These are phyloP conservation scores for Gymnobelideus leadbeateri DNA, from an alignment of 2,113 vertebrate species.

Conservation along the genomic window DNA sequence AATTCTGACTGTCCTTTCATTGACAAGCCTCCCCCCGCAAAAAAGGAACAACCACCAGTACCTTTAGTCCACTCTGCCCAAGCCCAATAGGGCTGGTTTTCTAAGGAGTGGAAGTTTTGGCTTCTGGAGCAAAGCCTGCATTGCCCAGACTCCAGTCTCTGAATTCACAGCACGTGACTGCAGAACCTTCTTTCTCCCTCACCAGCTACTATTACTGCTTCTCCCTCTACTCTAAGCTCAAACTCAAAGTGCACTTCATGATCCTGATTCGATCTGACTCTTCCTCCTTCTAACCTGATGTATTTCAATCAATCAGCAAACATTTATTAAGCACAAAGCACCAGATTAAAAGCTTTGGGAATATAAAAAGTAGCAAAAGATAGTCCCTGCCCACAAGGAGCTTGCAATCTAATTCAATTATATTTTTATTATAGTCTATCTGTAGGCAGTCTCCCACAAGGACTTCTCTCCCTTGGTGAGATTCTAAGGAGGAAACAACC, in stretches of 20 bases:
- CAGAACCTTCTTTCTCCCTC: neutral
- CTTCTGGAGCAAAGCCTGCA: neutral
- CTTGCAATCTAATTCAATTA: neutral
- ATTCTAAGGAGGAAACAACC: neutral
- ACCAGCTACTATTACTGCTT: neutral
- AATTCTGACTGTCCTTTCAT: neutral
- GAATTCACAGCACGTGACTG: neutral
- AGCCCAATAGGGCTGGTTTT: neutral
- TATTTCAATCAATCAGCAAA: neutral
- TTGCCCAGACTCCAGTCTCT: neutral
- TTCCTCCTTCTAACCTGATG: neutral
- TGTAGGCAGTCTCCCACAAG: neutral
- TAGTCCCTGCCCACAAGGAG: neutral
- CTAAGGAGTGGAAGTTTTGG: neutral
- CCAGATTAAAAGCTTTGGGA: neutral
- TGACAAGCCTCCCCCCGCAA: too few relatives aligned
- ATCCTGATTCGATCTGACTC: neutral
- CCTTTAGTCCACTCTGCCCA: neutral
- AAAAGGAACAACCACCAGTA: neutral
- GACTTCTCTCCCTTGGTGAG: neutral
- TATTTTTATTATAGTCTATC: too few relatives aligned
- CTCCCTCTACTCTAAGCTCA: neutral
- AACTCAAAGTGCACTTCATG: neutral
- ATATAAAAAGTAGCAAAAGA: neutral
- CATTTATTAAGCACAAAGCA: neutral